Conservation (phyloP, 2,113 vertebrate species). For the Mugil cephalus region DNA sequence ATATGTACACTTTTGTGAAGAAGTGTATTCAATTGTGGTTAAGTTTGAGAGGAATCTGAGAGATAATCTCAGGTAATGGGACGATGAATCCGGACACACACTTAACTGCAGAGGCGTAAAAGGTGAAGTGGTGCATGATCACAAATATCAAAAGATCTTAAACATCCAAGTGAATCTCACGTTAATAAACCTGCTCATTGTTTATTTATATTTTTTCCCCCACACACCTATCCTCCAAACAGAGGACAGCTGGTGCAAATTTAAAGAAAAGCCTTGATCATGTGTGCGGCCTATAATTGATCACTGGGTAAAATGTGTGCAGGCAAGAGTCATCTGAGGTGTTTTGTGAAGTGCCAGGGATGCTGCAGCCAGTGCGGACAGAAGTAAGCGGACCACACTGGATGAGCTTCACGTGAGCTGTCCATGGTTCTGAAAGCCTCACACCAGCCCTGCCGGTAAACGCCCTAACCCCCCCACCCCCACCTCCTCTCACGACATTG, state of each 20-base stretch:
- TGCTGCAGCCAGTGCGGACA: slow-evolving; percentile 33
- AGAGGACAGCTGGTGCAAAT: background rate
- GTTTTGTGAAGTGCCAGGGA: slow-evolving; percentile 19
- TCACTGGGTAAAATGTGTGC: background rate
- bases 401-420: slow-evolving; percentile 75
- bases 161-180: too few relatives aligned
- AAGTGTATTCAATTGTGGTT: too few relatives aligned
- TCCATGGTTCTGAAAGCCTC: slow-evolving; percentile 84
- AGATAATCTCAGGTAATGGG: background rate
- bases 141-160: background rate
- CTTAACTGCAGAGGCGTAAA: slow-evolving; percentile 8
- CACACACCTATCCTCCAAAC: background rate
- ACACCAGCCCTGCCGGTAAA: slow-evolving; percentile 76
- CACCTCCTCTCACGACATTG: slow-evolving; percentile 67
- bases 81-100: slow-evolving; percentile 4
- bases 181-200: too few relatives aligned
- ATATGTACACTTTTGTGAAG: too few relatives aligned
- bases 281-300: background rate
- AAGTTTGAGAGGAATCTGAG: background rate
- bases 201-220: too few relatives aligned
- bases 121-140: background rate
- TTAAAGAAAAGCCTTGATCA: background rate
- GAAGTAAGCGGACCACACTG: slow-evolving; percentile 25
- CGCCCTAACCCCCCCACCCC: slow-evolving; percentile 75
- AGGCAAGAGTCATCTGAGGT: slow-evolving; percentile 1